These are phyloP conservation scores for Homarus americanus DNA, from an alignment of 1,140 invertebrate genomes.

Conservation along the genomic window DNA sequence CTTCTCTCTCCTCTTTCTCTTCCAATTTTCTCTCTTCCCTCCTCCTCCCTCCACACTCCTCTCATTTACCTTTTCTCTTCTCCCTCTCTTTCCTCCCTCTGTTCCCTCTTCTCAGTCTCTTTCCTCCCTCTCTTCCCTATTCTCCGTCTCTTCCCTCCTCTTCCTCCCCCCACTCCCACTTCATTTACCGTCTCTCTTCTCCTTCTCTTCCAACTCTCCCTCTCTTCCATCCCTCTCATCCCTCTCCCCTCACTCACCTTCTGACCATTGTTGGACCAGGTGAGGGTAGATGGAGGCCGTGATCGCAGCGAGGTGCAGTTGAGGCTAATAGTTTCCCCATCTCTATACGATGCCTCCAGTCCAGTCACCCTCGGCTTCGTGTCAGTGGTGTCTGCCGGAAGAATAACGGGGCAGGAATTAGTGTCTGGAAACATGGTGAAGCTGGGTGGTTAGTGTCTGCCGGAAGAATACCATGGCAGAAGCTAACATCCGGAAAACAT, in stretches of 20 bases:
- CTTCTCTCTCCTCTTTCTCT: background rate
- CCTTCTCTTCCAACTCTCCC: background rate
- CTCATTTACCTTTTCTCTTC: background rate
- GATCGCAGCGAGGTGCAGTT: slow-evolving; percentile 78
- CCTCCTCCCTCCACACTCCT: background rate
- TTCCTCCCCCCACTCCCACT: background rate
- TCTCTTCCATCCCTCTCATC: background rate
- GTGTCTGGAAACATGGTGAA: too few relatives aligned
- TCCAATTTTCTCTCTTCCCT: background rate
- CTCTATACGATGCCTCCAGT: slow-evolving; percentile 73
- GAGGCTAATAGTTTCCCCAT: slow-evolving; percentile 77
- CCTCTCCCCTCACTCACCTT: slow-evolving; percentile 10
- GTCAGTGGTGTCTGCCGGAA: slow-evolving; percentile 29
- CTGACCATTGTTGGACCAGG: slow-evolving; percentile 28
- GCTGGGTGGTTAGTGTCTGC: too few relatives aligned
- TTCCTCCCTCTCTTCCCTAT: background rate
- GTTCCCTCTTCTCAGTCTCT: background rate
- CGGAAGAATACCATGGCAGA: too few relatives aligned
- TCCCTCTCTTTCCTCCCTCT: background rate
- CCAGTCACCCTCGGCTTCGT: slow-evolving; percentile 8
- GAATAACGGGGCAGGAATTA: too few relatives aligned
- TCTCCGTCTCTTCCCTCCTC: too few relatives aligned
- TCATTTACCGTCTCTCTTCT: background rate
- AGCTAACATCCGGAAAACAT: too few relatives aligned
- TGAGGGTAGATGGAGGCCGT: slow-evolving; percentile 75